phyloP scores from a whole-genome alignment of 2,113 vertebrate species.

The Glaucidium brasilianum region DNA sequence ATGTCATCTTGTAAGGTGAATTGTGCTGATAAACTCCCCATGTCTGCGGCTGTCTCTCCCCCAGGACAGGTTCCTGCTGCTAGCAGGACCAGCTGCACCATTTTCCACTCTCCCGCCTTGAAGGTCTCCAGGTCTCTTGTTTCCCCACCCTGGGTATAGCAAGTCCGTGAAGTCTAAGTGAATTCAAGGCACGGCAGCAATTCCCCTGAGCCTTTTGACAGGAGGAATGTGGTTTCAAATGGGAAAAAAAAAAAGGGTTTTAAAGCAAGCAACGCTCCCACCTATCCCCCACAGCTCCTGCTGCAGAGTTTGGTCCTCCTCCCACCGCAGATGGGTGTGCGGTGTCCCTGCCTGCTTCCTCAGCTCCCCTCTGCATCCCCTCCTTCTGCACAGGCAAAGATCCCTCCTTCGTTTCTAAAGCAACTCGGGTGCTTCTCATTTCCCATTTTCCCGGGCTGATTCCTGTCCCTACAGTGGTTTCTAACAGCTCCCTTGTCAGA shows the following conservation, averaged over 20 bases:
- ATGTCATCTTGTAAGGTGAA: neutral
- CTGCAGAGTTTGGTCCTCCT: too few relatives aligned
- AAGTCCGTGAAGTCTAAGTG: neutral
- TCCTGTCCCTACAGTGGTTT: neutral
- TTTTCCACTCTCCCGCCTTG: neutral
- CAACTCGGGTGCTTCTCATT: neutral
- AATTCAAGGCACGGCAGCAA: neutral
- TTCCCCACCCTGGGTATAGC: neutral
- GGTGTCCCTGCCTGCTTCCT: neutral
- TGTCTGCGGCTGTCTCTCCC: neutral
- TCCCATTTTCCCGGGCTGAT: neutral
- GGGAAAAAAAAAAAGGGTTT: neutral
- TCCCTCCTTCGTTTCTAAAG: neutral
- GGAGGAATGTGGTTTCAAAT: neutral
- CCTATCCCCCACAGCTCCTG: neutral
- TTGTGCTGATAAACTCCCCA: neutral
- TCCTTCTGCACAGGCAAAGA: neutral
- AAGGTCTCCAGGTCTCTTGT: neutral
- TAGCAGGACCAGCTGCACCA: neutral
- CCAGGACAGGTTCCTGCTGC: neutral
- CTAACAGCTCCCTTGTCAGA: neutral
- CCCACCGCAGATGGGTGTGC: rapidly evolving
- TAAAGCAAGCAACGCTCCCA: neutral
- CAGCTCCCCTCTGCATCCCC: too few relatives aligned
- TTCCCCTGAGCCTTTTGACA: neutral